Base-by-base conservation (phyloP, 2,888 invertebrate genomes). In the Oscheius sp. region DNA sequence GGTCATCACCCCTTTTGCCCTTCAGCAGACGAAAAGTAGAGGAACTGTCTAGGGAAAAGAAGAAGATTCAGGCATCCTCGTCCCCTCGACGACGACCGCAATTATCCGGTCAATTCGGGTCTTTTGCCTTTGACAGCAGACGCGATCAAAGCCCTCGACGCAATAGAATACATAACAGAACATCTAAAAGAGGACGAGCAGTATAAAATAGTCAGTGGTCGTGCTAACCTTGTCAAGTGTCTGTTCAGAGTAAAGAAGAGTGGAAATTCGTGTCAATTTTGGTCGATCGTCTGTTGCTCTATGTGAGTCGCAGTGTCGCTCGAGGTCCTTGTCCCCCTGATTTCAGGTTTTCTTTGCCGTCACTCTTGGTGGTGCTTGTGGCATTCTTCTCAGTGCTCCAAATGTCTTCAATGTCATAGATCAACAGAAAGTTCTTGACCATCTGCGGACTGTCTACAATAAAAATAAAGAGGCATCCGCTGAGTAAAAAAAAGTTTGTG, bases 231-330 rank as follows among this genome's bases (percentile, higher is more conserved):
- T 29, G 13, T 25, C 29, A 29, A 21, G 21, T 49, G n/a, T 49
- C 49, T 13, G 16, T 66, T 66, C 52, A 66, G 66, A 25, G 49
- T 27, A 85, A 87, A 64, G 89, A 90, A 74, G 90, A 90, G 77
- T 91, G 91, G 91, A 90, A 90, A 80, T 91, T 89, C 83, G 89
- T 91, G 53, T 89, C 90, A 63, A 89, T 90, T 87, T 89, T 90
- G 23, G 89, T 90, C 69, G 90, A 91, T 78, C 86, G 90, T 9
- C 82, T 91, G 29, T 88, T 91, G 75, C 86, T 90, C 23, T 90
- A 89, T 85, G 87, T 90, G 69, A 91, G 91, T 81, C 89, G 61
- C n/a, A 27, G 25, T 13, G n/a, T 12, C 29, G 27, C 52, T 16
- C n/a, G 41, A 12, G 41, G n/a, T 35, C 35, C 12, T 16, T 1